These are phyloP conservation scores for Shinisaurus crocodilurus DNA, from an alignment of 2,113 vertebrate genomes.

Conservation along the genomic window DNA sequence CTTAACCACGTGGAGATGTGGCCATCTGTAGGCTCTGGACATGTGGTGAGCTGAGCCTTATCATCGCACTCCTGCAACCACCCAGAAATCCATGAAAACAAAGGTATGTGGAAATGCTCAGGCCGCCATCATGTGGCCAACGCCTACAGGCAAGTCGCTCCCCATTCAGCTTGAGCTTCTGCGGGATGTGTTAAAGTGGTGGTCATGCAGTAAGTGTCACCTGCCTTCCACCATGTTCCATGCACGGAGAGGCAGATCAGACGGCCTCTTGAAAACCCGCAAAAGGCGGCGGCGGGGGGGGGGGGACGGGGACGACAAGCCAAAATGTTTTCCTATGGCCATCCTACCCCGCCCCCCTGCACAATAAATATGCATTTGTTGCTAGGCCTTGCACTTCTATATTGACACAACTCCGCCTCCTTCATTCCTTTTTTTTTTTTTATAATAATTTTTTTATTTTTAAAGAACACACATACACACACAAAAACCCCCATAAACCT, in stretches of 20 bases:
- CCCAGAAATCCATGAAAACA: background rate
- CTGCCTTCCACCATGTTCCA: background rate
- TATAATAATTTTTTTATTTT: too few relatives aligned
- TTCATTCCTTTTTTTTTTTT: too few relatives aligned
- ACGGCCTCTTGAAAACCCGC: background rate
- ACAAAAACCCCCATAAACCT: too few relatives aligned
- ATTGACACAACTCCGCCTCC: background rate
- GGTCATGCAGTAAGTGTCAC: background rate
- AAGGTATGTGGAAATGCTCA: background rate
- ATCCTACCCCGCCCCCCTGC: background rate
- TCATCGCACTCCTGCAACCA: conserved; percentile 7
- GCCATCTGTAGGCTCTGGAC: background rate
- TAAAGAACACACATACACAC: too few relatives aligned
- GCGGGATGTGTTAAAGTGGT: background rate
- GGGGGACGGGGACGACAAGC: background rate
- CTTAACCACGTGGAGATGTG: conserved; percentile 6
- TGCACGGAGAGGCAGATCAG: background rate
- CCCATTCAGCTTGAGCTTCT: background rate
- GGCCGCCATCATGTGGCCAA: background rate
- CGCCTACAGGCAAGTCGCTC: background rate
- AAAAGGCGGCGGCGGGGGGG: too few relatives aligned
- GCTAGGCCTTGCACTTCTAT: background rate
- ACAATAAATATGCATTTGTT: background rate
- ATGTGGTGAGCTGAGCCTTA: conserved; percentile 20
- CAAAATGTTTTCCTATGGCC: background rate